Evolutionary conservation across 2,888 invertebrate genomes (phyloP), one percentile per base, ranked within the genome.

Genomic region (Scaptomyza caliginosa): DNA sequence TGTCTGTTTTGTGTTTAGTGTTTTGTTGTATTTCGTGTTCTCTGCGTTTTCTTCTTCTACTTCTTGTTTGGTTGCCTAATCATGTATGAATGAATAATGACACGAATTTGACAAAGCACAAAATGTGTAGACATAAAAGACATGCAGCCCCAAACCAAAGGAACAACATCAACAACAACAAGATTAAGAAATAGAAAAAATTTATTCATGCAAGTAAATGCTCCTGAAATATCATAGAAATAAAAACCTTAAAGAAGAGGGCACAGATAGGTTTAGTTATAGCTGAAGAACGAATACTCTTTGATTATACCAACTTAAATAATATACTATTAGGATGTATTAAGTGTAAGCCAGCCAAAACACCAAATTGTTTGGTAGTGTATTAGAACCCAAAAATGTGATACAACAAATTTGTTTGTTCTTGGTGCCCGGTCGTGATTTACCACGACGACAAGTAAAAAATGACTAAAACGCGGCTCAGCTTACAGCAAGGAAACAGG

Each of bases 11-110:
- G 50, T 62, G 43, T 57, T 49, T 42, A 48, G 50, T 59, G 39
- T 60, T 67, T 56, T 50, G 67, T 43, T 40, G 5, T 40, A 34
- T 60, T 43, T 59, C 39, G 46, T 64, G 23, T 2, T 5, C 21
- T 5, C 21, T 21, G 8, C 23, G 50, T 51, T 64, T 7, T 40
- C 10, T 28, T 19, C n/a, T 30, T 19, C 10, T 28, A n/a, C 28
- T 45, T 45, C 45, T 28, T 45, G 17, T 64, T 73, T 40, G 52
- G 59, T 57, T 59, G 80, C 79, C 83, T 79, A 87, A 86, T 87
- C 88, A 88, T 85, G 86, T 81, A 86, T 87, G 78, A 88, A 87
- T 88, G 86, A 88, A 83, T 87, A 87, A 87, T 88, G 88, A 86
- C 83, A 75, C 79, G 81, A 81, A 77, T 86, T 88, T 88, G 86